A percentile compares a stretch with the other conserved stretches of the same genome.
Evolutionary conservation across 2,113 vertebrate genomes (phyloP).

Genomic region (Megaleporinus macrocephalus): DNA sequence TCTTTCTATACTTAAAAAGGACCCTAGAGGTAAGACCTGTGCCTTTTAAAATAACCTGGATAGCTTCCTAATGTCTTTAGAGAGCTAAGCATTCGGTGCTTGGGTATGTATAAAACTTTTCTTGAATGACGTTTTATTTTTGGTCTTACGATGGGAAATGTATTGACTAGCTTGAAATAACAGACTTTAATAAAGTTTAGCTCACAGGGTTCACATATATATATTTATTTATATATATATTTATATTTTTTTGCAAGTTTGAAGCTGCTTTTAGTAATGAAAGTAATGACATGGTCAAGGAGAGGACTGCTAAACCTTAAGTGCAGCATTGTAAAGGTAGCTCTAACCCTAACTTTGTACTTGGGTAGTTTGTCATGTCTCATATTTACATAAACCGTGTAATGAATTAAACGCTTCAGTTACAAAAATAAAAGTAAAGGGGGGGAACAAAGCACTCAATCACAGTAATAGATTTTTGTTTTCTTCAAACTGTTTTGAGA

Average conservation of each 20-base stretch:
- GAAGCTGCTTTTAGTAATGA: slow-evolving; percentile 91
- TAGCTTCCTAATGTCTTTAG: slow-evolving; percentile 86
- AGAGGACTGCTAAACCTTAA: slow-evolving; percentile 97
- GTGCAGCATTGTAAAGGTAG: slow-evolving; percentile 97
- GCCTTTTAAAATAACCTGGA: slow-evolving; percentile 83
- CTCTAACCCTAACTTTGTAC: slow-evolving; percentile 94
- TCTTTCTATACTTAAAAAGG: slow-evolving; percentile 87
- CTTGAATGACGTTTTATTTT: slow-evolving; percentile 63
- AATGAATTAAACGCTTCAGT: slow-evolving; percentile 77
- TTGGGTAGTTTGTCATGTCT: slow-evolving; percentile 86
- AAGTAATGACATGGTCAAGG: slow-evolving; percentile 93
- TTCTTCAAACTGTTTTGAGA: slow-evolving; percentile 75
- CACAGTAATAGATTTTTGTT: slow-evolving; percentile 71
- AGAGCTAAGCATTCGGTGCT: slow-evolving; percentile 80
- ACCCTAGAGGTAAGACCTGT: slow-evolving; percentile 85
- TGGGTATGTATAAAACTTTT: slow-evolving; percentile 85
- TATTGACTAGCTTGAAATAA: slow-evolving; percentile 85
- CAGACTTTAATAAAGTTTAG: slow-evolving; percentile 92
- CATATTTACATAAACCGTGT: slow-evolving; percentile 82
- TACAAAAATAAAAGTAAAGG: slow-evolving; percentile 59
- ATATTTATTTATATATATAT: too few relatives aligned
- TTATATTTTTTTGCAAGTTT: slow-evolving; percentile 80
- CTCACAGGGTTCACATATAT: slow-evolving; percentile 84
- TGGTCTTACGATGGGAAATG: slow-evolving; percentile 81
- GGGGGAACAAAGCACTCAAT: slow-evolving; percentile 69